Evolutionary conservation across 2,888 invertebrate species (phyloP), one percentile per base, ranked within the genome.

Genomic region (Zaprionus lineosus): DNA sequence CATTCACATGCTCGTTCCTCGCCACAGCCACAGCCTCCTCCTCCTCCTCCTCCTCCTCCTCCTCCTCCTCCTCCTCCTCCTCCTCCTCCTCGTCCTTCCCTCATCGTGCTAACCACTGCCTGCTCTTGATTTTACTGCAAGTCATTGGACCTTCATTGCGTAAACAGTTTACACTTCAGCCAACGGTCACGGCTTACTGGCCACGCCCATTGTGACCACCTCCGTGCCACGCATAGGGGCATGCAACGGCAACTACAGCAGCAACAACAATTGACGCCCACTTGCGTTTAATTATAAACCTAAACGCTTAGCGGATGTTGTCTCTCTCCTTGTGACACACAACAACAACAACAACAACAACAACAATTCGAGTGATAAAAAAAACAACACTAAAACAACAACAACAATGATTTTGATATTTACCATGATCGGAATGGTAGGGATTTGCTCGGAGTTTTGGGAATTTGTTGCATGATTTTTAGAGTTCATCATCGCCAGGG

Each of bases 261-360:
- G 14, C 31, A 34, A 44, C 60, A 55, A 55, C 53, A 52, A 51
- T 47, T 55, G 58, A 63, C 52, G 65, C 69, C 58, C 84, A 76
- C 61, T 78, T 74, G 66, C 59, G 85, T 70, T 75, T 85, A 85
- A 79, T 79, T 79, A 78, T 85, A 73, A 55, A 66, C 61, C 85
- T 85, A 79, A 83, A 79, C 70, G 62, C 57, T 60, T 48, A 24
- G 70, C 75, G 70, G 61, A 64, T 77, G 71, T 68, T 67, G 59
- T 50, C 60, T 15, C n/a, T n/a, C n/a, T n/a, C n/a, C n/a, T 19
- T 53, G 52, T 47, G 37, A 62, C 55, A 47, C n/a, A 29, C 34
- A 29, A 43, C 16, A 41, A 6, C 14, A 48, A 51, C 50, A 61
- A 37, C 28, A 52, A 41, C 26, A 55, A 28, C n/a, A 16, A 21